Evolutionary conservation across 2,888 invertebrate species (phyloP).

Genomic region (Boloria selene): DNA sequence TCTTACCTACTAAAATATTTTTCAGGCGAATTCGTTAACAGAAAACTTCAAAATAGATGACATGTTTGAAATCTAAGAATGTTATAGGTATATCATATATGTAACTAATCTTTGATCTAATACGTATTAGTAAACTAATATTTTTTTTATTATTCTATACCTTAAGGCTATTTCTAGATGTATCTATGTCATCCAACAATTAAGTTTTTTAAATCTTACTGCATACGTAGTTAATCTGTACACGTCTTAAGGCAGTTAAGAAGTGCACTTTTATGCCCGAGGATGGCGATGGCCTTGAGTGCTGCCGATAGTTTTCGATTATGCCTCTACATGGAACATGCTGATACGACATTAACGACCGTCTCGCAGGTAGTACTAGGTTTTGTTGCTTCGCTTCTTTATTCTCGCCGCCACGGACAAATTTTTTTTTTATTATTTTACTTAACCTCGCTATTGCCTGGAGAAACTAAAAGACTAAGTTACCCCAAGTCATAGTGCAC

Average conservation of each 20-base stretch:
- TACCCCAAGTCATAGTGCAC: too few relatives aligned
- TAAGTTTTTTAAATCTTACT: not conserved
- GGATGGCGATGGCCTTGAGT: constrained; percentile 7
- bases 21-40: too few relatives aligned
- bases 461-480: too few relatives aligned
- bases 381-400: not conserved
- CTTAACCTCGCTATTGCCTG: too few relatives aligned
- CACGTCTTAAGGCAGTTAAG: not conserved
- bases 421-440: not conserved
- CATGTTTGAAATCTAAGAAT: too few relatives aligned
- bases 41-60: too few relatives aligned
- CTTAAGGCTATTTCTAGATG: too few relatives aligned
- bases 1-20: too few relatives aligned
- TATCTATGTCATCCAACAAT: not conserved
- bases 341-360: constrained; percentile 10
- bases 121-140: too few relatives aligned
- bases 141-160: not conserved
- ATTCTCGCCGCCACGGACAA: not conserved
- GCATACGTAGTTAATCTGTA: constrained; percentile 1
- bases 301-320: constrained; percentile 18
- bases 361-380: constrained; percentile 2
- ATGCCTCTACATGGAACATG: constrained; percentile 9
- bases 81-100: too few relatives aligned
- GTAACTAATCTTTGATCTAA: too few relatives aligned
- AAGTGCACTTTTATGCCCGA: constrained; percentile 16